Percentiles rank a stretch among this genome's conserved stretches.
phyloP scores from a whole-genome alignment of 2,888 invertebrate species.

The Meiosimyza platycephala region DNA sequence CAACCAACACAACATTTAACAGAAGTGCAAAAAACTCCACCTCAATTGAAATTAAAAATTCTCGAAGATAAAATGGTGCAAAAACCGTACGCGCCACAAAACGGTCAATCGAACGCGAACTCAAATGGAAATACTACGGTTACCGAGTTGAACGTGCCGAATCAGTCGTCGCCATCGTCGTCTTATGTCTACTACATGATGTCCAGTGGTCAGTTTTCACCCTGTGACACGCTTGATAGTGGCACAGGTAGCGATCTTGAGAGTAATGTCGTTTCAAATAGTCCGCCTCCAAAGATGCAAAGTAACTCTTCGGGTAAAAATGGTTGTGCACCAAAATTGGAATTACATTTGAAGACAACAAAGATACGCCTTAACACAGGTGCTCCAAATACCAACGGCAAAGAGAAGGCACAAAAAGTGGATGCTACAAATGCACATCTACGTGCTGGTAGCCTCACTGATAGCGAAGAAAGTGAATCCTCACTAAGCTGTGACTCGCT shows the following conservation, averaged over 20 bases:
- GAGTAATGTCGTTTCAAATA: constrained; percentile 34
- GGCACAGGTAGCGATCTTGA: constrained; percentile 88
- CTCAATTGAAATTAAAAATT: constrained; percentile 23
- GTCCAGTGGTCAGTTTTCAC: constrained; percentile 86
- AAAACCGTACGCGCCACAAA: constrained; percentile 40
- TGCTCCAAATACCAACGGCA: constrained; percentile 62
- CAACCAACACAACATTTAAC: constrained; percentile 14
- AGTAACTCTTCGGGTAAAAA: constrained; percentile 44
- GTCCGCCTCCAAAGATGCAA: constrained; percentile 14
- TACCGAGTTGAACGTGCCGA: constrained; percentile 58
- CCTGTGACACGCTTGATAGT: constrained; percentile 83
- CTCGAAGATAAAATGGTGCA: constrained; percentile 47
- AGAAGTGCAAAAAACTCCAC: constrained; percentile 11
- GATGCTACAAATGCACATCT: constrained; percentile 59
- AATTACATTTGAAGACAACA: constrained; percentile 63
- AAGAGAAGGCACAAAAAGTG: constrained; percentile 69
- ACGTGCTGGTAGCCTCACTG: constrained; percentile 71
- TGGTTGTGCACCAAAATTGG: constrained; percentile 60
- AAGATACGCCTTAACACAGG: constrained; percentile 55
- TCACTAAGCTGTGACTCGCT: constrained; percentile 86
- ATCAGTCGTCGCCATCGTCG: constrained; percentile 52
- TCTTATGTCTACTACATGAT: constrained; percentile 69
- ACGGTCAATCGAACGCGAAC: neutral
- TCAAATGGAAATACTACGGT: constrained; percentile 47
- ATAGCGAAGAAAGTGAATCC: constrained; percentile 75